These are phyloP conservation scores for Sceloporus tristichus DNA, from an alignment of 2,113 vertebrate species.

Conservation along the genomic window DNA sequence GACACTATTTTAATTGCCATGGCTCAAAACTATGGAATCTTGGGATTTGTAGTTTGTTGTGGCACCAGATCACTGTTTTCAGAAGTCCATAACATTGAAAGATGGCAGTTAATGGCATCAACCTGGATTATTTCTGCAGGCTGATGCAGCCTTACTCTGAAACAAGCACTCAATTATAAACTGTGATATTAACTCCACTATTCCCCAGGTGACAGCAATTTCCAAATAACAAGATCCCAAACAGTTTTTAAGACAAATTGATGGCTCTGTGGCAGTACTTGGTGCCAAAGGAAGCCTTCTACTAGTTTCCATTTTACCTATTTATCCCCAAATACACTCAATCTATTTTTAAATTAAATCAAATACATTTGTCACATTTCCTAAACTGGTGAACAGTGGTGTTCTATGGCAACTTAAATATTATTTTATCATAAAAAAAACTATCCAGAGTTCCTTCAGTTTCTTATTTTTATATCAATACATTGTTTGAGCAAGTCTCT, in stretches of 20 bases:
- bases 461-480: neutral
- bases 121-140: no score
- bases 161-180: no score
- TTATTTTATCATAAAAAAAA: no score
- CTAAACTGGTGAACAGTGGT: neutral
- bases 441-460: neutral
- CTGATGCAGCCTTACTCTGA: neutral
- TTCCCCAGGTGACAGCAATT: neutral
- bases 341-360: neutral
- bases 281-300: no score
- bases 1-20: no score
- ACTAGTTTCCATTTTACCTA: no score
- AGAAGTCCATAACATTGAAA: no score
- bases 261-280: neutral
- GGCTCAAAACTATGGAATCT: no score
- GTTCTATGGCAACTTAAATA: neutral
- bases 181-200: neutral
- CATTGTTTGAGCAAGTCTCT: neutral
- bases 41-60: no score
- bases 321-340: neutral
- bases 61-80: no score
- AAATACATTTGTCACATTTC: neutral
- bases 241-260: neutral
- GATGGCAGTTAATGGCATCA: no score
- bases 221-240: neutral